Evolutionary conservation across 2,888 invertebrate species (phyloP), one percentile per base, ranked within the genome.

Genomic region (Abscondita cerata): DNA sequence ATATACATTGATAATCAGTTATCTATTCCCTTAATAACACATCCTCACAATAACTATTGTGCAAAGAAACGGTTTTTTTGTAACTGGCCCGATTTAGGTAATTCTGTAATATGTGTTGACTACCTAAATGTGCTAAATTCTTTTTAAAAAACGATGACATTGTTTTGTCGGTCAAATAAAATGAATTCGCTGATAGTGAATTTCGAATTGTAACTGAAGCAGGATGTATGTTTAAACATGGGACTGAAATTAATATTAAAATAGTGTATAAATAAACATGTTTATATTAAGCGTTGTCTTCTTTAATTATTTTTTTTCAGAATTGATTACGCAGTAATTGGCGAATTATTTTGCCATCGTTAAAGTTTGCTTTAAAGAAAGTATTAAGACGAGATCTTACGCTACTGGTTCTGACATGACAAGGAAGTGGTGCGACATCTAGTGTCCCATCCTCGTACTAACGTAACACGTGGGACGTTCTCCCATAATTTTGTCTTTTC

Each of bases 201-300:
- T 55, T 34, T 19, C 11, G 31, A 48, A 59, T 15, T 33, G 44
- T 36, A 13, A 51, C 54, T 12, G 15, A 47, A 19, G 58, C 56
- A 52, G 31, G 57, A 53, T 64, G 70, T 70, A 72, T 73, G 74
- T 74, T 25, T 71, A 69, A 71, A 75, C 68, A 75, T 72, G 75
- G 77, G 76, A 78, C 77, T 78, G 77, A 78, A 66, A 75, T 48
- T 62, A 58, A 58, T 58, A 61, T 38, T 60, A 55, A 72, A 69
- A 72, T 74, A 75, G 72, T 73, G 74, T 73, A 76, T 73, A 72
- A 77, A 78, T 78, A 79, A 79, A 78, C 75, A 78, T 77, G 76
- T 78, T 78, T 78, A 78, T 78, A 78, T 78, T 78, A 63, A 16
- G 47, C 34, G 13, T 18, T 44, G 11, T 33, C n/a, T 44, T 33